Evolutionary conservation across 2,797 vertebrate species (phyloP).

Genomic region (Ispidina lecontei): DNA sequence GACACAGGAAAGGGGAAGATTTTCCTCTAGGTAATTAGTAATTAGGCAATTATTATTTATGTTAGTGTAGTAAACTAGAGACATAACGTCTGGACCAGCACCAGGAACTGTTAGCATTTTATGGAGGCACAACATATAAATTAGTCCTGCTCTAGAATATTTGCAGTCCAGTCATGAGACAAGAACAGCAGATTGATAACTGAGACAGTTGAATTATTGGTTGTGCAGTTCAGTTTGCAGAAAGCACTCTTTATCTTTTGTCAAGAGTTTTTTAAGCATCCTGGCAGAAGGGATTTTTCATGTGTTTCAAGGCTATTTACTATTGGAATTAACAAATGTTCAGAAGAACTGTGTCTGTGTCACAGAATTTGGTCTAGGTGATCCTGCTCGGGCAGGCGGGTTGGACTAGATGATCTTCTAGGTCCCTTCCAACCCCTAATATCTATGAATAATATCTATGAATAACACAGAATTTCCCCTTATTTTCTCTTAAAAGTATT

Average conservation of each 20-base stretch:
- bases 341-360: not conserved
- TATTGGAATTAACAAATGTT: not conserved
- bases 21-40: conserved; percentile 1
- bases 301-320: not conserved
- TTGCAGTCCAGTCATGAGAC: not conserved
- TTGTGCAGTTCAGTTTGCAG: not conserved
- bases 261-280: not conserved
- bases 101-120: not conserved
- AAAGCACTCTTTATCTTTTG: not conserved
- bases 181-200: not conserved
- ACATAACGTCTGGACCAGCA: not conserved
- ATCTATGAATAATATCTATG: no score
- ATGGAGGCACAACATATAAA: not conserved
- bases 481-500: not conserved
- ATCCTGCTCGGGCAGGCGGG: no score
- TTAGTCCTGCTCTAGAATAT: not conserved
- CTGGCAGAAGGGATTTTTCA: not conserved
- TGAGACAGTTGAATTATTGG: not conserved
- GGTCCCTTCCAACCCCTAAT: no score
- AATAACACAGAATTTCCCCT: not conserved
- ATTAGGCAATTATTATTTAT: not conserved
- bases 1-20: not conserved
- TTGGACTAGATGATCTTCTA: no score
- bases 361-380: not conserved
- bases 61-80: not conserved